Percentiles rank a stretch among this genome's conserved stretches.
Conservation (phyloP, 1,140 invertebrate genomes). For the Doryteuthis pealeii region DNA sequence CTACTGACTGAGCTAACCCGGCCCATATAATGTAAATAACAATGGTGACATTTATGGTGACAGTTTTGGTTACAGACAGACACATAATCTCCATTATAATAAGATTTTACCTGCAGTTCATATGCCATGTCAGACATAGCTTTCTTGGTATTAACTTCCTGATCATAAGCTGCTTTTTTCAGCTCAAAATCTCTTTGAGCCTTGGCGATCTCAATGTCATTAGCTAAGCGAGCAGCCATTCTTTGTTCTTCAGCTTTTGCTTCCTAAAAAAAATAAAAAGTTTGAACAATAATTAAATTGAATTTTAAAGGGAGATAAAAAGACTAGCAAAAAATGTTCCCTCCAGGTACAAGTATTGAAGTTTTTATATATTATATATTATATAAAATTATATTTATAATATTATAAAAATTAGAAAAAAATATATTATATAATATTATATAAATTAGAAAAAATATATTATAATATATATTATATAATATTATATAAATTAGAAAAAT, state of each 20-base stretch:
- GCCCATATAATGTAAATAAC: too few relatives aligned
- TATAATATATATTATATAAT: too few relatives aligned
- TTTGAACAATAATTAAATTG: conserved; percentile 5
- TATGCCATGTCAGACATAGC: conserved; percentile 95
- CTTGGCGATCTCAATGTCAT: conserved; percentile 96
- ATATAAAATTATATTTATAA: too few relatives aligned
- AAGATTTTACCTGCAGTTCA: conserved; percentile 68
- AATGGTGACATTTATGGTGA: too few relatives aligned
- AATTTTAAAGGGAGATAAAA: neutral
- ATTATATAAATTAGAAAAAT: too few relatives aligned
- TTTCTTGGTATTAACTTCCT: conserved; percentile 95
- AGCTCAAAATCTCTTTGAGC: conserved; percentile 94
- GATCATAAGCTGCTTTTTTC: conserved; percentile 95
- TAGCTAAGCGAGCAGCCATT: conserved; percentile 78
- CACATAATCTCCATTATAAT: too few relatives aligned
- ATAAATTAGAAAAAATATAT: too few relatives aligned
- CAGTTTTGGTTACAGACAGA: too few relatives aligned
- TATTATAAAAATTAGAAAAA: too few relatives aligned
- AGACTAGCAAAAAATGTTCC: neutral
- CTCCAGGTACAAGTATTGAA: neutral
- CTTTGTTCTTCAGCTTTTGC: conserved; percentile 94
- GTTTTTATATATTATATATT: too few relatives aligned
- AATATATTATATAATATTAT: too few relatives aligned
- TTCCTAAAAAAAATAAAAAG: conserved; percentile 63
- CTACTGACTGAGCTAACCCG: too few relatives aligned